A percentile compares a stretch with the other conserved stretches of the same genome.
These are phyloP conservation scores for Drosophila neonasuta DNA, from an alignment of 2,888 invertebrate species.

Conservation along the genomic window DNA sequence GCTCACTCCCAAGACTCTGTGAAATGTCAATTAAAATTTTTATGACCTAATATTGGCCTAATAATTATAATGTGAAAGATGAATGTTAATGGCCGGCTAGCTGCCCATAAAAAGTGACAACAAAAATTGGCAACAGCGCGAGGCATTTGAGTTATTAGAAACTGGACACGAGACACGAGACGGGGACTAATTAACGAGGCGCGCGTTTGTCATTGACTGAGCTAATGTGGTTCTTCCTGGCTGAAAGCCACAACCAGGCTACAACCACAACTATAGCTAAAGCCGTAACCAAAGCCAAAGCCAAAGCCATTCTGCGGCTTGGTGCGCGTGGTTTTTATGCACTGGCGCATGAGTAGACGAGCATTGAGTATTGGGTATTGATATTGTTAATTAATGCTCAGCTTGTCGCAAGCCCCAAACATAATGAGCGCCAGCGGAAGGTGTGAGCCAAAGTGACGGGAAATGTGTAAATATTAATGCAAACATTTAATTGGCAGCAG, in stretches of 20 bases:
- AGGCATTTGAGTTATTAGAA: conserved; percentile 31
- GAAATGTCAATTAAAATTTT: conserved; percentile 59
- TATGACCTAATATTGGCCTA: conserved; percentile 55
- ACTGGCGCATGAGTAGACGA: conserved; percentile 38
- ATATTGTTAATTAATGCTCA: conserved; percentile 65
- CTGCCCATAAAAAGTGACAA: conserved; percentile 41
- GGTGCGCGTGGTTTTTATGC: conserved; percentile 54
- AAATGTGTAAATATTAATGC: conserved; percentile 41
- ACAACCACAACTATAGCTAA: background rate
- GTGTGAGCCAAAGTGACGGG: conserved; percentile 2
- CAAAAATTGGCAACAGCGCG: conserved; percentile 37
- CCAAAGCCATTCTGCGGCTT: conserved; percentile 56
- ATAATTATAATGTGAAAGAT: conserved; percentile 60
- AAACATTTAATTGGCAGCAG: conserved; percentile 30
- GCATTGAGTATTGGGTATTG: conserved; percentile 23
- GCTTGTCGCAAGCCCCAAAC: conserved; percentile 25
- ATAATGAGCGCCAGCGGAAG: conserved; percentile 27
- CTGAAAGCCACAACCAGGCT: conserved; percentile 16
- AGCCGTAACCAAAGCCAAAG: conserved; percentile 11
- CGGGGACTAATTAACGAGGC: conserved; percentile 8
- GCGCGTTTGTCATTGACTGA: conserved; percentile 7
- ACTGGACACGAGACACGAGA: conserved; percentile 1
- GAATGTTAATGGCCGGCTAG: conserved; percentile 53
- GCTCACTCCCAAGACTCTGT: conserved; percentile 2
- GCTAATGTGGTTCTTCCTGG: conserved; percentile 33